These are phyloP conservation scores for Porites lobata DNA, from an alignment of 92 coral and sea anemone species.

Conservation along the genomic window DNA sequence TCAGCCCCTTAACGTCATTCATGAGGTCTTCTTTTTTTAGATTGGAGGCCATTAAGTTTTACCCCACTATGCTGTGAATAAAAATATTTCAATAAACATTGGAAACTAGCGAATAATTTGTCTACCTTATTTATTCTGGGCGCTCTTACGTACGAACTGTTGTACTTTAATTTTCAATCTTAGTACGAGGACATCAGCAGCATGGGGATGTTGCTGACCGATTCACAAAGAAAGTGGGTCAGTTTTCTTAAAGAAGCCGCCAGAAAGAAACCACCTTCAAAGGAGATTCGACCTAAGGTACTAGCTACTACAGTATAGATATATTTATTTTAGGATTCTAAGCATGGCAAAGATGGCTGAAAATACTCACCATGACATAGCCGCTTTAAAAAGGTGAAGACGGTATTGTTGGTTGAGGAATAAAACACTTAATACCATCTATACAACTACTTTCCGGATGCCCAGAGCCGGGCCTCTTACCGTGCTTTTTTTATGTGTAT, in stretches of 20 bases:
- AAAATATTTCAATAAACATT: no score
- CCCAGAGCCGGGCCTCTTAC: not conserved
- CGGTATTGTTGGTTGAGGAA: no score
- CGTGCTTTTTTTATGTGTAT: not conserved
- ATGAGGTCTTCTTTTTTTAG: no score
- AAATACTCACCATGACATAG: no score
- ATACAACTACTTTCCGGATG: no score
- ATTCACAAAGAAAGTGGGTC: conserved; percentile 92
- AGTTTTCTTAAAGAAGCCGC: conserved; percentile 87
- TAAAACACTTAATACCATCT: no score
- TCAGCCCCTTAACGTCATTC: no score
- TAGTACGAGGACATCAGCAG: conserved; percentile 92
- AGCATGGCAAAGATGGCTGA: no score
- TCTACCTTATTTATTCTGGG: not conserved
- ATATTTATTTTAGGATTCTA: no score
- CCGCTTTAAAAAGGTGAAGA: no score
- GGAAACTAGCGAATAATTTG: not conserved
- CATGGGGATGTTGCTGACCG: conserved; percentile 92
- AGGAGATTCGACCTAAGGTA: conserved; percentile 80
- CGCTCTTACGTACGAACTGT: not conserved
- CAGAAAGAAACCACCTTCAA: conserved; percentile 77
- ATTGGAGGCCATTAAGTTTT: no score
- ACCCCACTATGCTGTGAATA: no score
- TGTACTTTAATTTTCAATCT: not conserved
- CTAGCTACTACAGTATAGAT: not conserved